phyloP scores from a whole-genome alignment of 2,888 invertebrate species.

The Altica lythri region DNA sequence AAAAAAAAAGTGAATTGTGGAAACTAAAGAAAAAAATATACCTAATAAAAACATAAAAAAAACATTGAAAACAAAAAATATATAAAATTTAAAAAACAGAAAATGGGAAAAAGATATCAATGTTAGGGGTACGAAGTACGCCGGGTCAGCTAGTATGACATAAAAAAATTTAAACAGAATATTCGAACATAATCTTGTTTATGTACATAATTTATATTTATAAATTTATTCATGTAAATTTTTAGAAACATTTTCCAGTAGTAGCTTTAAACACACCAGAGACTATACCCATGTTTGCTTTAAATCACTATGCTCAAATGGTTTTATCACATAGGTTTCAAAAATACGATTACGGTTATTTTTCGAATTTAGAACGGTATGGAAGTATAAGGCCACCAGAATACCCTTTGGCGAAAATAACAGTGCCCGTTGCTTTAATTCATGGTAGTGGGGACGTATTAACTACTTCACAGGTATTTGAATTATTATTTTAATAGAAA shows the following conservation, averaged over 20 bases:
- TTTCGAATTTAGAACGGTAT: conserved; percentile 9
- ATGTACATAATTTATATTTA: too few species aligned
- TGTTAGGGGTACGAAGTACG: too few species aligned
- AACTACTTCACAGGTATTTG: not conserved
- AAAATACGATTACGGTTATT: conserved; percentile 12
- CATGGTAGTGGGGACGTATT: not conserved
- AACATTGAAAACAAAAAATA: too few species aligned
- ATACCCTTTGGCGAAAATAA: conserved; percentile 14
- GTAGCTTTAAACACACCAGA: not conserved
- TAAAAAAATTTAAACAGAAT: too few species aligned
- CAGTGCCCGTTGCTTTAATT: conserved; percentile 4
- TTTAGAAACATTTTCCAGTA: conserved; percentile 3
- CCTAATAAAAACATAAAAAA: too few species aligned
- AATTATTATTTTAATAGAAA: not conserved
- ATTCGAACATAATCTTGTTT: too few species aligned
- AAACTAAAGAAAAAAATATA: too few species aligned
- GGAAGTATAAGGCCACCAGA: conserved; percentile 11
- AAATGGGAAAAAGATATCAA: too few species aligned
- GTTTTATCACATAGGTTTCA: conserved; percentile 14
- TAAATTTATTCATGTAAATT: too few species aligned
- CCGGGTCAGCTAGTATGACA: too few species aligned
- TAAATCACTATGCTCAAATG: conserved; percentile 12
- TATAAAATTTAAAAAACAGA: too few species aligned
- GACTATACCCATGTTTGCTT: not conserved
- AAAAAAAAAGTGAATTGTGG: too few species aligned